Evolutionary conservation across 2,888 invertebrate genomes (phyloP).

Genomic region (Clitarchus hookeri): DNA sequence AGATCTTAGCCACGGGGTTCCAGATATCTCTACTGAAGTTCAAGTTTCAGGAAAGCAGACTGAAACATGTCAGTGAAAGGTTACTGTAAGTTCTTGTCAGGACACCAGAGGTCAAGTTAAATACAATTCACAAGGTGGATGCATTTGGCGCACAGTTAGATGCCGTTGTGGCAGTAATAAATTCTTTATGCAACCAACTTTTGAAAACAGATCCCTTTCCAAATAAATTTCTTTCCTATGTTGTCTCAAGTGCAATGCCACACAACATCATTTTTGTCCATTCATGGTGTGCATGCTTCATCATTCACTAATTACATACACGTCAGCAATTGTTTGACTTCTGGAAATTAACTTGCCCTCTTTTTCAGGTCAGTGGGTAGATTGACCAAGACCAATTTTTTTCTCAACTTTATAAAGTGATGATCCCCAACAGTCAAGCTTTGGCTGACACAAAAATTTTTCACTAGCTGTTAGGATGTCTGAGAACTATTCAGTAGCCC

Average conservation of each 20-base stretch:
- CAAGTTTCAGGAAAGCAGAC: neutral
- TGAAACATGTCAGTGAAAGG: neutral
- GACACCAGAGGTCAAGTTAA: neutral
- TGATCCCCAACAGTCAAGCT: neutral
- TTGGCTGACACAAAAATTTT: neutral
- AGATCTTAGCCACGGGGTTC: too few species aligned
- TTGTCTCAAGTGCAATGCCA: neutral
- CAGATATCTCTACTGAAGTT: too few species aligned
- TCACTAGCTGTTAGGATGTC: neutral
- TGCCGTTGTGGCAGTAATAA: neutral
- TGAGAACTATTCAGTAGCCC: neutral
- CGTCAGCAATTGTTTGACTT: neutral
- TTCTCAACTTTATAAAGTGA: neutral
- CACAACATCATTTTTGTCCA: neutral
- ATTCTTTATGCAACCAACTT: neutral
- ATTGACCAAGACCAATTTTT: neutral
- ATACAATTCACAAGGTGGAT: neutral
- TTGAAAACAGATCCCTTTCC: neutral
- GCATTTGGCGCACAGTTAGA: neutral
- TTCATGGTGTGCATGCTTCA: neutral
- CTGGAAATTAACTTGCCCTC: neutral
- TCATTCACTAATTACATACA: neutral
- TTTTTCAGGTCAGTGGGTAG: neutral
- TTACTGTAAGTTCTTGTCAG: neutral
- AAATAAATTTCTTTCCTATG: neutral